Conservation (phyloP, 2,888 invertebrate genomes). For the Trissonchulus sp. region DNA sequence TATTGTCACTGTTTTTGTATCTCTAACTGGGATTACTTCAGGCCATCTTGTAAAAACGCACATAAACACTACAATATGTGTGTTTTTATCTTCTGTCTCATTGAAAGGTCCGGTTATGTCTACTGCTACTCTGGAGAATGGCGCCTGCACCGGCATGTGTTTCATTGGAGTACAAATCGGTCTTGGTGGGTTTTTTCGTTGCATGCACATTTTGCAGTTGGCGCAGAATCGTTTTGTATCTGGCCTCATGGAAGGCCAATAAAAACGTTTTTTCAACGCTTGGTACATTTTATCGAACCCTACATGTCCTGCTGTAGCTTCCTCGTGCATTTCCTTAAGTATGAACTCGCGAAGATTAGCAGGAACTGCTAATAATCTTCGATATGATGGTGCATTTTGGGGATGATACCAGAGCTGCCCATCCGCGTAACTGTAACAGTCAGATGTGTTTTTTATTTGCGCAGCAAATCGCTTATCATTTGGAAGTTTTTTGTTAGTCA, state of each 20-base stretch:
- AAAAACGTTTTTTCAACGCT: neutral
- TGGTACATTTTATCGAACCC: slow-evolving; percentile 2
- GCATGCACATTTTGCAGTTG: neutral
- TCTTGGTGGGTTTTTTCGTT: neutral
- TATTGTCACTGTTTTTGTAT: neutral
- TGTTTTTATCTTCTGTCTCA: neutral
- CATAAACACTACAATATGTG: neutral
- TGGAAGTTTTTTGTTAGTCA: neutral
- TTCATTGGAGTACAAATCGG: neutral
- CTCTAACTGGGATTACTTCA: neutral
- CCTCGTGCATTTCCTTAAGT: neutral
- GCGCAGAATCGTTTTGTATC: neutral
- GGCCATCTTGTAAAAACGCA: neutral
- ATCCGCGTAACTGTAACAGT: neutral
- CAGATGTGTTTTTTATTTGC: neutral
- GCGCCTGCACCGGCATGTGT: neutral
- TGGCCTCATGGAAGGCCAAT: neutral
- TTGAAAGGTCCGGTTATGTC: neutral
- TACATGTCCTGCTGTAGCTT: neutral
- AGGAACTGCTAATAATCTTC: neutral
- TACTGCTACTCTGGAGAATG: neutral
- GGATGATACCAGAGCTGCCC: neutral
- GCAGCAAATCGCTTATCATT: neutral
- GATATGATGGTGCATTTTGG: neutral
- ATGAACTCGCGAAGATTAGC: neutral